phyloP scores from a whole-genome alignment of 1,140 invertebrate species.

The Patella vulgata region DNA sequence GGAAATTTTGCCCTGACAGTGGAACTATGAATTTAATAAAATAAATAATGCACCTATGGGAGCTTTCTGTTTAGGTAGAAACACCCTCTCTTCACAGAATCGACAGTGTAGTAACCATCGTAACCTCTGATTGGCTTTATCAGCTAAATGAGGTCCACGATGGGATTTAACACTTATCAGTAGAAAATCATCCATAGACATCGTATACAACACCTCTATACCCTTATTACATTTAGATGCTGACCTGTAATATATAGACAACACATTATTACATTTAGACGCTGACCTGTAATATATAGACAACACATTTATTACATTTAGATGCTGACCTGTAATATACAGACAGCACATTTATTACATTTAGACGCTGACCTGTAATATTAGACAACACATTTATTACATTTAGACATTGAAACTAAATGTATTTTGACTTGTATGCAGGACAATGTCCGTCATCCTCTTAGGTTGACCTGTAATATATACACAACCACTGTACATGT shows the following conservation, averaged over 20 bases:
- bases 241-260: slow-evolving; percentile 41
- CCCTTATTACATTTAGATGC: slow-evolving; percentile 64
- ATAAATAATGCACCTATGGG: slow-evolving; percentile 50
- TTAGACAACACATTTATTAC: slow-evolving; percentile 57
- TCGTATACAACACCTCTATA: slow-evolving; percentile 52
- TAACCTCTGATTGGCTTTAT: slow-evolving; percentile 49
- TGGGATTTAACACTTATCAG: slow-evolving; percentile 51
- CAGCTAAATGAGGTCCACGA: slow-evolving; percentile 55
- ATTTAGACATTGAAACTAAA: slow-evolving; percentile 49
- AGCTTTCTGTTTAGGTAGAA: slow-evolving; percentile 50
- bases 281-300: slow-evolving; percentile 50
- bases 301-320: slow-evolving; percentile 60
- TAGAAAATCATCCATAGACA: slow-evolving; percentile 56
- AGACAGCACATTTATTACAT: slow-evolving; percentile 56
- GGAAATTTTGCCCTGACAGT: no score
- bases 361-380: slow-evolving; percentile 55
- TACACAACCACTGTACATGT: no score
- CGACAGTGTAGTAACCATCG: slow-evolving; percentile 59
- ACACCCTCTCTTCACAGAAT: slow-evolving; percentile 64
- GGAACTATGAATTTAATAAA: no score
- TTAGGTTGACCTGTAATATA: background rate
- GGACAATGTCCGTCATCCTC: no score
- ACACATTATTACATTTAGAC: slow-evolving; percentile 60
- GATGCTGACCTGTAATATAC: slow-evolving; percentile 53
- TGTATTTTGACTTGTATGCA: no score